Evolutionary conservation across 2,113 vertebrate species (phyloP), one percentile per base, ranked within the genome.

Genomic region (Epinephelus cyanopodus): DNA sequence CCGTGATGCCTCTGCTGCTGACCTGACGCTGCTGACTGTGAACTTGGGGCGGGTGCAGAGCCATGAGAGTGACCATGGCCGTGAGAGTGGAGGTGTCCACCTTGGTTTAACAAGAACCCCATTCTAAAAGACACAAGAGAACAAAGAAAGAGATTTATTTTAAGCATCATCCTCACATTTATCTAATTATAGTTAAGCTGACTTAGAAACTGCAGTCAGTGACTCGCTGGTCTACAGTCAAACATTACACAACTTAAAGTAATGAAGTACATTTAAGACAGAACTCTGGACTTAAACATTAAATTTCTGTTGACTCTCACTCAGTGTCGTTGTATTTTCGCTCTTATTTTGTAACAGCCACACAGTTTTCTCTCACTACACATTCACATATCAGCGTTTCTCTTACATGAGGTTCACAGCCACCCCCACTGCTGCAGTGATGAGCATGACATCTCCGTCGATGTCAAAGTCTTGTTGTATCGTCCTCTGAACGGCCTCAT

Each of bases 361-460:
- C 50, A 9, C 2, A 48, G 4, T 19, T 63, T 56, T 25, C 47
- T 50, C 5, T 9, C 13, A 25, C 25, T 4, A 64, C 1, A 58
- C 5, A 33, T 67, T n/a, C 27, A 14, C 10, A 42, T 23, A 1
- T 23, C 6, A 39, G 17, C 11, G 0, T 25, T 45, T 58, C 18
- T 86, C 97, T 97, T 95, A 99, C 98, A 99, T 93, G 75, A 99
- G 81, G 79, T 99, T 99, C 80, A 99, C 96, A 4, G 98, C 98
- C 63, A 99, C 98, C 6, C 98, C 98, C 18, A 99, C 95, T 0
- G 97, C 98, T 54, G 98, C 98, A 0, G 97, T 99, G 87, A 99
- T 99, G 74, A 99, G 97, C 98, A 99, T 99, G 84, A 97, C 95
- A 29, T 99, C 97, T n/a, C 98, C 98, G 18, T 98, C 95, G 81